phyloP scores from a whole-genome alignment of 2,888 invertebrate genomes.

The Aleiodes alternator region DNA sequence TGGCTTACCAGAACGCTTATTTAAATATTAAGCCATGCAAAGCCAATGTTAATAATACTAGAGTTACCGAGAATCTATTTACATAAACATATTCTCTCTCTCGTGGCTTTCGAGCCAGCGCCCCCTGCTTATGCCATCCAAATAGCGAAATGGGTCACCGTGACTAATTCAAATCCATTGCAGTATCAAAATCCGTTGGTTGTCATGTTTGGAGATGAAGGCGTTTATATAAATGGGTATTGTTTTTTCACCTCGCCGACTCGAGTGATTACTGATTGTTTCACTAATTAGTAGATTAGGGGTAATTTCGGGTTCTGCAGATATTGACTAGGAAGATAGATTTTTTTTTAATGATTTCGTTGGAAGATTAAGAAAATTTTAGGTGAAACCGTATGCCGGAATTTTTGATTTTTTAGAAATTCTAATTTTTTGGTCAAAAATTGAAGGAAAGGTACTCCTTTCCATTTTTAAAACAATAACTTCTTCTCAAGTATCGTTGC shows the following conservation, averaged over 20 bases:
- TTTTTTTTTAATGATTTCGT: too few relatives aligned
- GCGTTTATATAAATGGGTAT: neutral
- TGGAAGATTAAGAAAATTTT: too few relatives aligned
- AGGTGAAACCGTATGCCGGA: too few relatives aligned
- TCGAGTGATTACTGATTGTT: too few relatives aligned
- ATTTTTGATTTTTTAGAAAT: too few relatives aligned
- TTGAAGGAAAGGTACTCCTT: too few relatives aligned
- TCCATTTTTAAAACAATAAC: too few relatives aligned
- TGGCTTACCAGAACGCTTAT: conserved; percentile 56
- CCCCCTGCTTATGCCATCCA: conserved; percentile 16
- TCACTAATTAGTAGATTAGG: too few relatives aligned
- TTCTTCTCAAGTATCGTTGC: too few relatives aligned
- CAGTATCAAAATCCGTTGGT: neutral
- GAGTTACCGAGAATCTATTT: conserved; percentile 54
- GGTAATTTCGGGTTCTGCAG: too few relatives aligned
- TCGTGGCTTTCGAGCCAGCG: conserved; percentile 37
- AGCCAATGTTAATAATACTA: conserved; percentile 61
- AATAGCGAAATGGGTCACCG: conserved; percentile 19
- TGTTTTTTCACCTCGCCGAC: neutral
- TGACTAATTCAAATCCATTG: conserved; percentile 26
- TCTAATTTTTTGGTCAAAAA: too few relatives aligned
- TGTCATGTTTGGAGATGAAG: neutral
- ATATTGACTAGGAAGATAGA: too few relatives aligned
- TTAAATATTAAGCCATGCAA: conserved; percentile 64
- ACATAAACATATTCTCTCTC: conserved; percentile 57